phyloP scores from a whole-genome alignment of 2,113 vertebrate genomes.

The Craseonycteris thonglongyai region DNA sequence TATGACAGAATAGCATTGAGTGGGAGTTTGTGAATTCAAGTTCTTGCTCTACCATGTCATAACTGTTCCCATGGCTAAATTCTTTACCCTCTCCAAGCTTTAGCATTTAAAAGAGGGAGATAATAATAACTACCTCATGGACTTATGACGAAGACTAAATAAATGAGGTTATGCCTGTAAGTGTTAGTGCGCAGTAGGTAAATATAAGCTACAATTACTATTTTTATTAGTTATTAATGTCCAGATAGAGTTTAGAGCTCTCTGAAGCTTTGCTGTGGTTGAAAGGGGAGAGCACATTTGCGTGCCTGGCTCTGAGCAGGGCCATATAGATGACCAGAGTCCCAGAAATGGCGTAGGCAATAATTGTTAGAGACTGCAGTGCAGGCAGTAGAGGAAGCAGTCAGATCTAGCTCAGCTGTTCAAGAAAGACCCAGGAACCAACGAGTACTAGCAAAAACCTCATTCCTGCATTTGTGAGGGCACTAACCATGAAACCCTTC shows the following conservation, averaged over 20 bases:
- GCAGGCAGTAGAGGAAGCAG: neutral
- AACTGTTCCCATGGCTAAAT: neutral
- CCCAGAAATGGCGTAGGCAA: neutral
- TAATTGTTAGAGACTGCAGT: neutral
- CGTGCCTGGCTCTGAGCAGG: neutral
- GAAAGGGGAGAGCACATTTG: neutral
- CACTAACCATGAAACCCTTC: neutral
- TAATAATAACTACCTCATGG: neutral
- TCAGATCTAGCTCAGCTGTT: neutral
- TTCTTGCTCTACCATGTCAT: neutral
- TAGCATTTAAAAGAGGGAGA: neutral
- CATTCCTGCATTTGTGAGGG: neutral
- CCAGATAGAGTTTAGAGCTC: neutral
- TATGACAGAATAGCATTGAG: neutral
- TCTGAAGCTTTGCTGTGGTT: neutral
- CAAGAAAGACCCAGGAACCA: neutral
- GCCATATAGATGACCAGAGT: neutral
- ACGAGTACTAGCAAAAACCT: neutral
- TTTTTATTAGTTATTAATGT: constrained; percentile 35
- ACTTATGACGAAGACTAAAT: constrained; percentile 1
- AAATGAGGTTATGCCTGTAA: neutral
- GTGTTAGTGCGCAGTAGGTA: neutral
- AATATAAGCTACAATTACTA: neutral
- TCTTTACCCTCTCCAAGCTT: neutral
- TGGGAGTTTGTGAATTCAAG: neutral